Evolutionary conservation across 2,113 vertebrate genomes (phyloP).

Genomic region (Rhinichthys klamathensis): DNA sequence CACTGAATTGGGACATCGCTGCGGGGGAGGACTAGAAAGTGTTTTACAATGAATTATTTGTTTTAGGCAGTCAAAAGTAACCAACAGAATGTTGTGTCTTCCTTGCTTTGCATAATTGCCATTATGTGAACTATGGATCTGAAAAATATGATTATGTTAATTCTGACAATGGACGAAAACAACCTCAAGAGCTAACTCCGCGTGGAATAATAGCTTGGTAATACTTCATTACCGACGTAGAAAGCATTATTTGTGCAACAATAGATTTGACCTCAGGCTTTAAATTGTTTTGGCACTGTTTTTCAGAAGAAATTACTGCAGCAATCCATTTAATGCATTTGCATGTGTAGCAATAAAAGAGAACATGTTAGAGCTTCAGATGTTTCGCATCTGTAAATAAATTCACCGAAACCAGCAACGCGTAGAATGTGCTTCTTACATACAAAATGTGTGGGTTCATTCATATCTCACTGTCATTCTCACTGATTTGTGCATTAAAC

Average conservation of each 20-base stretch:
- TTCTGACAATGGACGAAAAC: constrained; percentile 49
- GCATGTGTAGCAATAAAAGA: constrained; percentile 45
- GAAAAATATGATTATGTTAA: constrained; percentile 58
- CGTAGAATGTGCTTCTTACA: no score
- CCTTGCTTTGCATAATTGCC: constrained; percentile 54
- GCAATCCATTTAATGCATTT: constrained; percentile 44
- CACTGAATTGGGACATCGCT: constrained; percentile 50
- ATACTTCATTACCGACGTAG: constrained; percentile 52
- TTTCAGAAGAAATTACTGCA: constrained; percentile 24
- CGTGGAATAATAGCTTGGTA: constrained; percentile 47
- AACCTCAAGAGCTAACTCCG: constrained; percentile 41
- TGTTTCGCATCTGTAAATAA: neutral
- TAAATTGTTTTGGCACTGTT: constrained; percentile 50
- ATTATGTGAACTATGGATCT: constrained; percentile 53
- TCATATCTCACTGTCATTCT: neutral
- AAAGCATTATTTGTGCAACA: constrained; percentile 53
- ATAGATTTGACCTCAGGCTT: constrained; percentile 48
- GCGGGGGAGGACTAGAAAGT: constrained; percentile 37
- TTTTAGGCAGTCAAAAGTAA: constrained; percentile 53
- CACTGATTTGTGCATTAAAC: constrained; percentile 4
- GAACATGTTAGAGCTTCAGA: constrained; percentile 37
- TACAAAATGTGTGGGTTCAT: neutral
- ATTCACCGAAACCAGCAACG: neutral
- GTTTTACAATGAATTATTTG: constrained; percentile 54
- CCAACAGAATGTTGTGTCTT: constrained; percentile 47